Percentiles rank a stretch among this genome's conserved stretches.
Conservation (phyloP, 2,113 vertebrate genomes). For the Balaenoptera acutorostrata region DNA sequence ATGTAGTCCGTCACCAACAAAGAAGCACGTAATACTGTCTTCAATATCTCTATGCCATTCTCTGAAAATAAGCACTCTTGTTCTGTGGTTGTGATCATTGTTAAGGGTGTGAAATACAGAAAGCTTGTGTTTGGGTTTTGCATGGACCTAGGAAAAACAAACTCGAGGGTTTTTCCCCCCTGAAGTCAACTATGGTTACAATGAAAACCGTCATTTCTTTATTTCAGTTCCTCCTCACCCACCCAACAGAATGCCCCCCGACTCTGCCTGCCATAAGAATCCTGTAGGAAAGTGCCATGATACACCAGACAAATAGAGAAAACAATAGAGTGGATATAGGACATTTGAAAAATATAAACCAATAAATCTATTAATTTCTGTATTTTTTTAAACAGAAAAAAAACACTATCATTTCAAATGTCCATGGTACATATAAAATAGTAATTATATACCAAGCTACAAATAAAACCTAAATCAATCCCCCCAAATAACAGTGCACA, state of each 20-base stretch:
- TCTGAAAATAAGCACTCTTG: background rate
- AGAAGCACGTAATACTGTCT: background rate
- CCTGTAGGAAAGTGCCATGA: background rate
- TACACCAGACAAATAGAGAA: background rate
- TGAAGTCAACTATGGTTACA: background rate
- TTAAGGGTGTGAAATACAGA: background rate
- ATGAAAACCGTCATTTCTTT: background rate
- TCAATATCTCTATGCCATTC: background rate
- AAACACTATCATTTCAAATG: background rate
- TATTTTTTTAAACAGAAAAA: background rate
- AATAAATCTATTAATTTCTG: background rate
- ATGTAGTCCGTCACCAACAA: background rate
- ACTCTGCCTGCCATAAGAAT: background rate
- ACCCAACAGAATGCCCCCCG: background rate
- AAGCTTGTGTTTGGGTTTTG: background rate
- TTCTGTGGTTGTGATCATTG: background rate
- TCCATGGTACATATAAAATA: background rate
- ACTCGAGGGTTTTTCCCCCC: background rate
- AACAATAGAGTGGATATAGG: background rate
- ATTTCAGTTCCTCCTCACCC: background rate
- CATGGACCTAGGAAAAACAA: background rate
- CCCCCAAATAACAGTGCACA: background rate
- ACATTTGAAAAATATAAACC: background rate
- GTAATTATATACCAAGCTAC: background rate
- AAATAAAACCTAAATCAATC: background rate